phyloP scores from a whole-genome alignment of 2,113 vertebrate genomes.

The Glareola pratincola region DNA sequence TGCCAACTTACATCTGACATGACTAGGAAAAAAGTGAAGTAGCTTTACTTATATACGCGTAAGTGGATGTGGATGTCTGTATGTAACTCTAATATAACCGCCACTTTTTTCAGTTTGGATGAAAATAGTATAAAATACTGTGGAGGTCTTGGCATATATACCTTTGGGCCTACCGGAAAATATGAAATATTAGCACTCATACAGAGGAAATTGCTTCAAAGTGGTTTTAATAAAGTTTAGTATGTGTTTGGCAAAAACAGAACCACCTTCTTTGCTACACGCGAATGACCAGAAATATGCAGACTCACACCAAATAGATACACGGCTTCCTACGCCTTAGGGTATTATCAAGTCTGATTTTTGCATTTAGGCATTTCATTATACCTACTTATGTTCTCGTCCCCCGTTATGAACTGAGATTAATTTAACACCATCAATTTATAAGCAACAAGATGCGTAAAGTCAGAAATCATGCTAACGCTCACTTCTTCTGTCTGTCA shows the following conservation, averaged over 20 bases:
- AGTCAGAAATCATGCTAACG: background rate
- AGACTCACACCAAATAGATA: background rate
- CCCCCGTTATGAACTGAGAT: background rate
- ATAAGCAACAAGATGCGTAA: background rate
- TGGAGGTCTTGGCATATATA: background rate
- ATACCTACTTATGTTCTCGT: background rate
- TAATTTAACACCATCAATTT: slow-evolving; percentile 6
- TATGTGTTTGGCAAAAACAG: background rate
- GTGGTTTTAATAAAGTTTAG: slow-evolving; percentile 1
- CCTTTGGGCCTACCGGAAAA: background rate
- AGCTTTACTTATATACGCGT: background rate
- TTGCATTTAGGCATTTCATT: background rate
- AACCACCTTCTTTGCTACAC: background rate
- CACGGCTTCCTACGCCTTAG: background rate
- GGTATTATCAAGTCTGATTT: background rate
- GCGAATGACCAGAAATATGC: background rate
- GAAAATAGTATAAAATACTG: background rate
- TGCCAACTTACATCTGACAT: background rate
- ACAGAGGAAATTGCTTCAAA: background rate
- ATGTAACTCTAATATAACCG: background rate
- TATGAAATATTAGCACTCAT: background rate
- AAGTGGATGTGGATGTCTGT: background rate
- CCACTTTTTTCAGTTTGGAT: background rate
- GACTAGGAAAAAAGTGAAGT: background rate
- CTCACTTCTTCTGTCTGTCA: slow-evolving; percentile 26